phyloP scores from a whole-genome alignment of 2,113 vertebrate genomes.

The Noturus placidus region DNA sequence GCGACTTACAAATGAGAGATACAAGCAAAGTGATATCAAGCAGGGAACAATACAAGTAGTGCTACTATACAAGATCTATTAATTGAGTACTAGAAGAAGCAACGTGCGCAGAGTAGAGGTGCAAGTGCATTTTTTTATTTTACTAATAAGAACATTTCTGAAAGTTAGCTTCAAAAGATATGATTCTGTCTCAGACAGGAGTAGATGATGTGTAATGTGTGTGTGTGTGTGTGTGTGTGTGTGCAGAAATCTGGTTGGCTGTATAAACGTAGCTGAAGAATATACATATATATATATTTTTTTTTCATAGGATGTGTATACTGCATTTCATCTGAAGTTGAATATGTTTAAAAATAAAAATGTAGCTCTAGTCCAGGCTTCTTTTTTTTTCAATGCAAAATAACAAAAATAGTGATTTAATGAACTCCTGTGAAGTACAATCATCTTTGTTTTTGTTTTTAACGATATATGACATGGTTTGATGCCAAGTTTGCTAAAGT shows the following conservation, averaged over 20 bases:
- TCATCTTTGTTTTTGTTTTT: constrained; percentile 58
- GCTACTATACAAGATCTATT: too few relatives aligned
- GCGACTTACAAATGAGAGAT: too few relatives aligned
- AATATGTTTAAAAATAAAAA: constrained; percentile 20
- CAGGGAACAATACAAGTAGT: too few relatives aligned
- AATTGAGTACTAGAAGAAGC: too few relatives aligned
- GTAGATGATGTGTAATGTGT: neutral
- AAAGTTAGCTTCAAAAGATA: neutral
- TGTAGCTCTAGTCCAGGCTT: constrained; percentile 48
- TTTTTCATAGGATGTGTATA: neutral
- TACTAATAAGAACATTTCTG: neutral
- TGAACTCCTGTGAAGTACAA: constrained; percentile 72
- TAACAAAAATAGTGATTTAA: constrained; percentile 22
- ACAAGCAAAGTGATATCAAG: too few relatives aligned
- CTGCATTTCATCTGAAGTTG: neutral
- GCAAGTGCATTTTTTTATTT: too few relatives aligned
- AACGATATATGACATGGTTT: constrained; percentile 52
- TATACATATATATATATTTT: too few relatives aligned
- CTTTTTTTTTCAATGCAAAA: neutral
- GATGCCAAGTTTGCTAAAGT: constrained; percentile 37
- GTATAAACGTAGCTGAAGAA: neutral
- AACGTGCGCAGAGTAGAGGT: too few relatives aligned
- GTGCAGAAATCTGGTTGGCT: neutral
- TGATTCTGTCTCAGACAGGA: neutral
- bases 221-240: neutral